Conservation (phyloP, 2,797 vertebrate genomes). For the Coluber constrictor region DNA sequence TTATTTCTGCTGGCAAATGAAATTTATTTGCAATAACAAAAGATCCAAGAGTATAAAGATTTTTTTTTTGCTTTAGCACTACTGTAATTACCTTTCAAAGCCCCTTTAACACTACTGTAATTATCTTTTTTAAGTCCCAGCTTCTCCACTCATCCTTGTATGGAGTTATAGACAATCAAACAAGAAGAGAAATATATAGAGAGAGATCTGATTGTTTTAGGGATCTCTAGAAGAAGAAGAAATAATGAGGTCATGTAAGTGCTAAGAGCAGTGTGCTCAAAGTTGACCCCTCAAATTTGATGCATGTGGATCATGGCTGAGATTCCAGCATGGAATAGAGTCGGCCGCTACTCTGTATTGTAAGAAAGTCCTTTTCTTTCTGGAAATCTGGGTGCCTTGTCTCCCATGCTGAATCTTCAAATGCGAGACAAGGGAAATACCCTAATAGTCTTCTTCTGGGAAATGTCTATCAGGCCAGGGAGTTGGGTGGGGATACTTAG, state of each 20-base stretch:
- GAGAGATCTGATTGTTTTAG: slow-evolving; percentile 11
- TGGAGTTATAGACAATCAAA: neutral
- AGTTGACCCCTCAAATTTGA: neutral
- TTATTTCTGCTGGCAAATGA: neutral
- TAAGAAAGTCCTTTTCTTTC: slow-evolving; percentile 44
- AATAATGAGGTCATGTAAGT: slow-evolving; percentile 10
- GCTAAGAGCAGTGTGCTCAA: slow-evolving; percentile 41
- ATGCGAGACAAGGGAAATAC: slow-evolving; percentile 20
- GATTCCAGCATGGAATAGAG: slow-evolving; percentile 49
- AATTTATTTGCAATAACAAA: neutral
- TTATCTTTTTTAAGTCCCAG: neutral
- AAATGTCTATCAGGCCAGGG: slow-evolving; percentile 37
- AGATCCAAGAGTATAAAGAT: neutral
- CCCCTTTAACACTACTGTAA: neutral
- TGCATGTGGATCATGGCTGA: slow-evolving; percentile 45
- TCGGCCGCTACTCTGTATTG: slow-evolving; percentile 21
- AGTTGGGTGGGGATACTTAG: slow-evolving; percentile 38
- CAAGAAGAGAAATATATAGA: neutral
- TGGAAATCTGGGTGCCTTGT: slow-evolving; percentile 22
- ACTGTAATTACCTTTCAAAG: neutral
- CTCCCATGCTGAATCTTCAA: slow-evolving; percentile 38
- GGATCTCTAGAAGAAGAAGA: slow-evolving; percentile 22
- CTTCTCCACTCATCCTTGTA: neutral
- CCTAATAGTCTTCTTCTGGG: neutral
- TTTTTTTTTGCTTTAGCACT: neutral